phyloP scores from a whole-genome alignment of 2,888 invertebrate genomes.

The Allophyes oxyacanthae region DNA sequence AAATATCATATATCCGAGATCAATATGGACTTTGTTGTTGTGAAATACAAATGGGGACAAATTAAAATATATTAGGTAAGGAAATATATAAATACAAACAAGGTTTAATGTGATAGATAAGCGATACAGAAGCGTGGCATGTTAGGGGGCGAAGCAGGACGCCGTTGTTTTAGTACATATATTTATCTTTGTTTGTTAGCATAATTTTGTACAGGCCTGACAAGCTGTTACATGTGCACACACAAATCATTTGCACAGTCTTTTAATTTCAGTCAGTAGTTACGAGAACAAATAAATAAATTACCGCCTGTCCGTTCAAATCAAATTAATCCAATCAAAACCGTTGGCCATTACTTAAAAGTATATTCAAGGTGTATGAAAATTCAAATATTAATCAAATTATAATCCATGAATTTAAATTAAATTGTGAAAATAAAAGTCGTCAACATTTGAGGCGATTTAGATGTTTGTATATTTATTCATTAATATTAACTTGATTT shows the following conservation, averaged over 20 bases:
- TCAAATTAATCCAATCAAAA: too few relatives aligned
- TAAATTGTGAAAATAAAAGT: too few relatives aligned
- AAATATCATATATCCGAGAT: too few relatives aligned
- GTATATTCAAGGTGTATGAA: too few relatives aligned
- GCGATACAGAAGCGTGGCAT: neutral
- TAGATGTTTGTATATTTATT: too few relatives aligned
- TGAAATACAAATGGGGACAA: constrained; percentile 26
- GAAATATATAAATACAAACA: neutral
- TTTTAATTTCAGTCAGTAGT: neutral
- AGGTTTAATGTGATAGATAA: neutral
- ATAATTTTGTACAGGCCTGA: neutral
- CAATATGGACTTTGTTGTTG: constrained; percentile 25
- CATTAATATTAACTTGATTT: too few relatives aligned
- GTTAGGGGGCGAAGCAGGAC: neutral
- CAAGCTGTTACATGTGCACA: neutral
- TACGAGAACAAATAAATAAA: too few relatives aligned
- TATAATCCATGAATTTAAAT: too few relatives aligned
- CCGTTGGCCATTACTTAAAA: too few relatives aligned
- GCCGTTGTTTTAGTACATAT: neutral
- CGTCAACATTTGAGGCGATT: too few relatives aligned
- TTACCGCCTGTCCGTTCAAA: too few relatives aligned
- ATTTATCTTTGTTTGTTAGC: neutral
- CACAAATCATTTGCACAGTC: neutral
- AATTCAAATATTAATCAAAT: too few relatives aligned
- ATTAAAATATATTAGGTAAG: constrained; percentile 3